Conservation (phyloP, 1,140 invertebrate genomes). For the Drosophila carrolli region DNA sequence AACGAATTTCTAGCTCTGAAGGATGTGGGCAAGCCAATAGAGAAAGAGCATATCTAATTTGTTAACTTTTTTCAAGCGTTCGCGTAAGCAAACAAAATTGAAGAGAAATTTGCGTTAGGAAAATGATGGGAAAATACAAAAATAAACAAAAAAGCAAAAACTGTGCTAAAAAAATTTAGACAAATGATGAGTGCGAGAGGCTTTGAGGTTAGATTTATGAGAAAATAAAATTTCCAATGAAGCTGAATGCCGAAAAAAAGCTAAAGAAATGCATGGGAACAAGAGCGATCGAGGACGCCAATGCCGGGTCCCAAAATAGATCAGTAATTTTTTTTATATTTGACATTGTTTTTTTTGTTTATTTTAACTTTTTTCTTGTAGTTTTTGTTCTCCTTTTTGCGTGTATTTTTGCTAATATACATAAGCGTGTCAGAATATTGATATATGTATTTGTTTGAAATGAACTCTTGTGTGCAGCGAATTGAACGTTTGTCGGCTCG, state of each 20-base stretch:
- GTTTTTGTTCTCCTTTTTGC: constrained; percentile 17
- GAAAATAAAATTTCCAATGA: constrained; percentile 75
- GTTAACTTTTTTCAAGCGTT: constrained; percentile 56
- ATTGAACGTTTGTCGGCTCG: constrained; percentile 58
- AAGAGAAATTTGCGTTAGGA: constrained; percentile 62
- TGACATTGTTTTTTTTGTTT: constrained; percentile 54
- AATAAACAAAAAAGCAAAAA: constrained; percentile 69
- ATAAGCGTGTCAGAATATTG: constrained; percentile 78
- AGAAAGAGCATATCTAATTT: constrained; percentile 39
- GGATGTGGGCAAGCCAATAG: constrained; percentile 15
- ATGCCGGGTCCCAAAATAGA: constrained; percentile 58
- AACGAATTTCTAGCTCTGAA: constrained; percentile 9
- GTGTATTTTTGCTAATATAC: constrained; percentile 41
- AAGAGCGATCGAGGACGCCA: constrained; percentile 53
- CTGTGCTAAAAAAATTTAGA: constrained; percentile 66
- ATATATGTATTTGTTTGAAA: constrained; percentile 67
- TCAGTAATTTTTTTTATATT: constrained; percentile 53
- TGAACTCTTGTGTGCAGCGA: constrained; percentile 54
- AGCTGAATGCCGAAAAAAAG: constrained; percentile 31
- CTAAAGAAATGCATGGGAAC: constrained; percentile 57
- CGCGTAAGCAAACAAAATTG: constrained; percentile 65
- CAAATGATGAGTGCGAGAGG: constrained; percentile 77
- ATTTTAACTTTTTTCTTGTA: constrained; percentile 43
- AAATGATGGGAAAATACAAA: constrained; percentile 64
- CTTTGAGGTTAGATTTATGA: constrained; percentile 78